These are phyloP conservation scores for Gnathonemus longibarbis DNA, from an alignment of 2,113 vertebrate genomes.

Conservation along the genomic window DNA sequence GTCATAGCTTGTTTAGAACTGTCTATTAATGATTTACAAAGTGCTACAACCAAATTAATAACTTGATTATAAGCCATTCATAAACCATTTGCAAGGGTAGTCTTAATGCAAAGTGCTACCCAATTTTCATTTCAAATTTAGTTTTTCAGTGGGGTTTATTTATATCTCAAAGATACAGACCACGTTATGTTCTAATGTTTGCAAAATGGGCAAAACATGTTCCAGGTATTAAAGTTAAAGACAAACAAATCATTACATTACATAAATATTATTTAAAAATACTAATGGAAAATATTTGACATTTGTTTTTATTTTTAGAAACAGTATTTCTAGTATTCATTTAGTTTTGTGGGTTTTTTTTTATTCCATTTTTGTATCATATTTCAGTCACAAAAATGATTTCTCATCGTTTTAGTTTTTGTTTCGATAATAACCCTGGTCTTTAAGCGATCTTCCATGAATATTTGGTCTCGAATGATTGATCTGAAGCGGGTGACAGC, in stretches of 20 bases:
- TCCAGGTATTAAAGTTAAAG: background rate
- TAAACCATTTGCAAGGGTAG: no score
- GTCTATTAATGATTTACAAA: no score
- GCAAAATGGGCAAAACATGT: no score
- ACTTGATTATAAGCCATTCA: no score
- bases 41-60: no score
- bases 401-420: background rate
- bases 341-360: background rate
- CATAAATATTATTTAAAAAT: background rate
- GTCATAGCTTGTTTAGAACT: no score
- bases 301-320: background rate
- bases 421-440: background rate
- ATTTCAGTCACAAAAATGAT: background rate
- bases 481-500: slow-evolving; percentile 92
- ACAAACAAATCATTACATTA: background rate
- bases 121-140: no score
- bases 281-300: background rate
- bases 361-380: background rate
- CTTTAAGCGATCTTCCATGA: background rate
- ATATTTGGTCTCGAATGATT: slow-evolving; percentile 74
- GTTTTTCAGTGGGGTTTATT: no score
- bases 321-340: background rate
- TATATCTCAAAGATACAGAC: no score
- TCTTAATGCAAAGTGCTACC: no score
- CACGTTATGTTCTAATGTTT: no score